Evolutionary conservation across 2,113 vertebrate genomes (phyloP), one percentile per base, ranked within the genome.

Genomic region (Hyperopisus bebe): DNA sequence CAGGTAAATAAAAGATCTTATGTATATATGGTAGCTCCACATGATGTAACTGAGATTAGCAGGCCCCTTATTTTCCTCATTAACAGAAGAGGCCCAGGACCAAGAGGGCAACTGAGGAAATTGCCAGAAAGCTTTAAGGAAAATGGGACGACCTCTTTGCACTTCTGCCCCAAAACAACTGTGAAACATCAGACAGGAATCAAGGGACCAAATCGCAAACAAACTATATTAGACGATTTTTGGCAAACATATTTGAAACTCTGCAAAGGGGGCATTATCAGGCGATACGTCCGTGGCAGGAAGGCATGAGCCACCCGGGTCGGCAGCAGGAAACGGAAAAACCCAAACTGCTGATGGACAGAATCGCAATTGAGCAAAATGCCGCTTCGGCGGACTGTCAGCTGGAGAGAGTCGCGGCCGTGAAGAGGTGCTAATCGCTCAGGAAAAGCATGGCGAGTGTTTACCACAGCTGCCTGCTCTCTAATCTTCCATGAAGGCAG

Each of bases 361-460:
- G 82, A 84, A 88, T 53, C 11, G 50, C 87, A 77, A 88, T 86
- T 88, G 88, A 88, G 88, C n/a, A 50, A 85, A 77, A 87, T 70
- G 53, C 87, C 31, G 88, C 66, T 89, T 27, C 42, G 48, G 74
- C 74, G 85, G 44, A 89, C 90, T 88, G 87, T 90, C 58, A 91
- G 82, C 87, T 19, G 17, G 74, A 80, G 70, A 87, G 88, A 86
- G 89, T 17, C 17, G 88, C 46, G 74, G 15, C 47, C 87, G 89
- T 90, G 90, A 92, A 92, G 92, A 91, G 89, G 86, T 3, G 48
- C 90, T 92, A 91, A 92, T 92, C 91, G 89, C 58, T 89, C 84
- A 91, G 87, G 86, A 89, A 70, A 48, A 66, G 1, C 3, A 8
- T 8, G 89, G 51, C 88, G 31, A 24, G 88, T 19, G 89, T 90